Conservation (phyloP, 1,140 invertebrate species). For the Lanistes nyassanus region DNA sequence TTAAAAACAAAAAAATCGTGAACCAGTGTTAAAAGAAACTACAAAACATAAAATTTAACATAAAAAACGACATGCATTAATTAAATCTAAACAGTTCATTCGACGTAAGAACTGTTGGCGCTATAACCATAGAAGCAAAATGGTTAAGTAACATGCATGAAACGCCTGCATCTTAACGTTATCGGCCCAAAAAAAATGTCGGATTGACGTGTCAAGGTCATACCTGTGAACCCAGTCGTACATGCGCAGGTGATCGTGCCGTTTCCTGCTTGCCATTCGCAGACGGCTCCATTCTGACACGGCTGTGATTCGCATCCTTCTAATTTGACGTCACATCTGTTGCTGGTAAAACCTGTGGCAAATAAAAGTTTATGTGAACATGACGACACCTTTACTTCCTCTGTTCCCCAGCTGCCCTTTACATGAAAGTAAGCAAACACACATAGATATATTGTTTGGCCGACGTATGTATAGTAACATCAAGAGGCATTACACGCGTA, state of each 20-base stretch:
- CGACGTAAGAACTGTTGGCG: too few species aligned
- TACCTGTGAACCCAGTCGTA: slow-evolving; percentile 25
- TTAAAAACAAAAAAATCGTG: too few species aligned
- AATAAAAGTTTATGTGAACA: slow-evolving; percentile 76
- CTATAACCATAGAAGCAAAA: too few species aligned
- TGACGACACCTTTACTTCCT: neutral
- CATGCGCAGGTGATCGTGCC: slow-evolving; percentile 16
- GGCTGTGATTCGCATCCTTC: slow-evolving; percentile 91
- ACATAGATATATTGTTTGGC: neutral
- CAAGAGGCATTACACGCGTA: too few species aligned
- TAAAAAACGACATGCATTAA: too few species aligned
- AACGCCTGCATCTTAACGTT: too few species aligned
- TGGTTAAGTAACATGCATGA: too few species aligned
- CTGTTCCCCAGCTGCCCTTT: too few species aligned
- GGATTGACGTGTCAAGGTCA: neutral
- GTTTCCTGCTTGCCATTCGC: neutral
- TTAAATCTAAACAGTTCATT: too few species aligned
- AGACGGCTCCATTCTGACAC: slow-evolving; percentile 61
- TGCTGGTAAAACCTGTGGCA: slow-evolving; percentile 87
- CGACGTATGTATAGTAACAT: too few species aligned
- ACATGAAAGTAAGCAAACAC: neutral
- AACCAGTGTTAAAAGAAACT: too few species aligned
- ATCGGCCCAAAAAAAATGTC: neutral
- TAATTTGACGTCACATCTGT: slow-evolving; percentile 87
- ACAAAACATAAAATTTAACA: too few species aligned